phyloP scores from a whole-genome alignment of 2,888 invertebrate genomes.

The Synergus laeviventris region DNA sequence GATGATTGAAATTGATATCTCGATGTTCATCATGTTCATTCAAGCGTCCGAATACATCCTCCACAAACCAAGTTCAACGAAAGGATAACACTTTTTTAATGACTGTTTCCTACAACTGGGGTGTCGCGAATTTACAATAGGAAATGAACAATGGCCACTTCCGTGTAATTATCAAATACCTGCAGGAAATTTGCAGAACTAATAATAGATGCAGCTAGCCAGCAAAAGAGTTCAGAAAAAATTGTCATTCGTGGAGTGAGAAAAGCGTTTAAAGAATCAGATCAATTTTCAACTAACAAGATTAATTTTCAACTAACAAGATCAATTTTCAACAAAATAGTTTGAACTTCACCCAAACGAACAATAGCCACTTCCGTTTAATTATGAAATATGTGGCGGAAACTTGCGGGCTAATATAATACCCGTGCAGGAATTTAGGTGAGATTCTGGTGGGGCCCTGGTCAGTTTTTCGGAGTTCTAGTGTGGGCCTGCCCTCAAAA shows the following conservation, averaged over 20 bases:
- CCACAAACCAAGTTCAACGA: slow-evolving; percentile 27
- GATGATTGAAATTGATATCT: slow-evolving; percentile 9
- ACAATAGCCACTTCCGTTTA: no score
- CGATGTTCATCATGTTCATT: slow-evolving; percentile 19
- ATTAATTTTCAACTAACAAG: not conserved
- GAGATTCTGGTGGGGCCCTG: no score
- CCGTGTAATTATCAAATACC: slow-evolving; percentile 13
- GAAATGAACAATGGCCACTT: slow-evolving; percentile 8
- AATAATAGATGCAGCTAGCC: slow-evolving; percentile 5
- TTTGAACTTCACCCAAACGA: no score
- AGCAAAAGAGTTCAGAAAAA: not conserved
- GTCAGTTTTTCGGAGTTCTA: no score
- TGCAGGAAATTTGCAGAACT: slow-evolving; percentile 15
- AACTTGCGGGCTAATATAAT: no score
- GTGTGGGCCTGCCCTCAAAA: no score
- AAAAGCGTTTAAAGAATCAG: not conserved
- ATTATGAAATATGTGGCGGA: no score
- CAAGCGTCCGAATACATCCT: not conserved
- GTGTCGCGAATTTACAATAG: slow-evolving; percentile 13
- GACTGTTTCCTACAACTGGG: slow-evolving; percentile 4
- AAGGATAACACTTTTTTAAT: slow-evolving; percentile 21
- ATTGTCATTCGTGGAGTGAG: not conserved
- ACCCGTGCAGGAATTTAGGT: no score
- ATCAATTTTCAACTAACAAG: not conserved
- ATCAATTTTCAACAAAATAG: no score